These are phyloP conservation scores for Sander vitreus DNA, from an alignment of 2,113 vertebrate genomes.

Conservation along the genomic window DNA sequence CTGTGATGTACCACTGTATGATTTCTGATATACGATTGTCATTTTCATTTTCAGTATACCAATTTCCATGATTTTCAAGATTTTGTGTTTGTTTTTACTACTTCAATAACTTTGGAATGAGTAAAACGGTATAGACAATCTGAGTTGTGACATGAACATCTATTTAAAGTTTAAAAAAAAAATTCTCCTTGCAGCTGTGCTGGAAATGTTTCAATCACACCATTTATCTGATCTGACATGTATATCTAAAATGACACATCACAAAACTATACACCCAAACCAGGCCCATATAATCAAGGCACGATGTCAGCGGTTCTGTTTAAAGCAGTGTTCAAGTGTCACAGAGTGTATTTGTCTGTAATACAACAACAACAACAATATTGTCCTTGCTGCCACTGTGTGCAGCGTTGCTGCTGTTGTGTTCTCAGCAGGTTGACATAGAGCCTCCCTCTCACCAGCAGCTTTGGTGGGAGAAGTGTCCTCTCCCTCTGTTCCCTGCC, in stretches of 20 bases:
- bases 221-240: not conserved
- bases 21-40: too few species aligned
- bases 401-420: conserved; percentile 12
- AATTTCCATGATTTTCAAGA: not conserved
- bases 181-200: not conserved
- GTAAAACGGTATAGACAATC: not conserved
- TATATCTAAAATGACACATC: not conserved
- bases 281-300: too few species aligned
- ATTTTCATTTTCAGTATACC: not conserved
- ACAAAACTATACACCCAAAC: not conserved
- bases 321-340: not conserved
- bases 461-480: conserved; percentile 64
- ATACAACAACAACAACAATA: not conserved
- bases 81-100: not conserved
- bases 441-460: conserved; percentile 74
- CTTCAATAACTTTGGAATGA: not conserved
- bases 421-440: conserved; percentile 26
- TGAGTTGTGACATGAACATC: not conserved
- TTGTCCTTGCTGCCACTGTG: conserved; percentile 2
- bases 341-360: conserved; percentile 26
- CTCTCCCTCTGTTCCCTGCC: conserved; percentile 78
- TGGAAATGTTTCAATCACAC: not conserved
- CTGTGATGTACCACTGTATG: not conserved
- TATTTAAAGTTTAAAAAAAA: too few species aligned
- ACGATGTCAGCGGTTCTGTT: not conserved